phyloP scores from a whole-genome alignment of 2,888 invertebrate genomes.

The Dusona sp. region DNA sequence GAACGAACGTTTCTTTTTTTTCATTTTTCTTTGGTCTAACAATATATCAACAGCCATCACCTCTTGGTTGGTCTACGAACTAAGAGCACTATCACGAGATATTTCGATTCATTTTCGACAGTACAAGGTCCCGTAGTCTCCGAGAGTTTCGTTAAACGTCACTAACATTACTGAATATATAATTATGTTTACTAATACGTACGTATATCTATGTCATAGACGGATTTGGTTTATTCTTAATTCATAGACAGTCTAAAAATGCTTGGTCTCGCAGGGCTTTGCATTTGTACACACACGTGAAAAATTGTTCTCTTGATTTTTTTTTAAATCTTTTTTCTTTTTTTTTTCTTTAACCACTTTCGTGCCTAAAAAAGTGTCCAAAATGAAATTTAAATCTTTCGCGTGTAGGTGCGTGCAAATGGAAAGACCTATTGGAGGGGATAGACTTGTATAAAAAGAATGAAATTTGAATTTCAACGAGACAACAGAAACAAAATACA shows the following conservation, averaged over 20 bases:
- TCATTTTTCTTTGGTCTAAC: constrained; percentile 64
- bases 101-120: constrained; percentile 59
- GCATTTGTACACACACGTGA: neutral
- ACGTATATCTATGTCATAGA: constrained; percentile 44
- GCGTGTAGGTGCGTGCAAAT: neutral
- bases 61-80: constrained; percentile 43
- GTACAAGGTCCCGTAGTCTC: constrained; percentile 70
- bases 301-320: neutral
- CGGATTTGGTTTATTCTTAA: constrained; percentile 56
- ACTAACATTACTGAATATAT: constrained; percentile 13
- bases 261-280: constrained; percentile 55
- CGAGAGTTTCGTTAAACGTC: constrained; percentile 46
- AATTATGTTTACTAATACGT: constrained; percentile 10
- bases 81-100: constrained; percentile 54
- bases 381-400: neutral
- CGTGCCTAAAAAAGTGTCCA: neutral
- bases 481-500: neutral
- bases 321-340: neutral
- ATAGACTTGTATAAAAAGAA: neutral
- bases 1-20: constrained; percentile 18
- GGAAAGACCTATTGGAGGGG: constrained; percentile 7
- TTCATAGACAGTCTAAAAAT: constrained; percentile 60
- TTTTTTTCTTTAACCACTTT: neutral
- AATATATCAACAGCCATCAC: constrained; percentile 40
- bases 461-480: neutral